Conservation (phyloP, 1,140 invertebrate genomes). For the Gryon sp. region DNA sequence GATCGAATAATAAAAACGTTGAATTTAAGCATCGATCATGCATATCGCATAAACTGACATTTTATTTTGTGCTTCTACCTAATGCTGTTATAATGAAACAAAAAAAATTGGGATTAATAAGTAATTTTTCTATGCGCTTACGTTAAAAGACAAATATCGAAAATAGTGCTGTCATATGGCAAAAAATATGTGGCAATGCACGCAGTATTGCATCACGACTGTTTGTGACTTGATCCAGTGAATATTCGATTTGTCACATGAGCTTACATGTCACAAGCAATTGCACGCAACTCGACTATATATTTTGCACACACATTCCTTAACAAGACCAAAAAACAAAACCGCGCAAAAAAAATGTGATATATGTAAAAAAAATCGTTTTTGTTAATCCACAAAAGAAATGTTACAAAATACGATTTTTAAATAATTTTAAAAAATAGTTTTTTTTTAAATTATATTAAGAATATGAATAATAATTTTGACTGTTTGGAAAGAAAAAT, state of each 20-base stretch:
- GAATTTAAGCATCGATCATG: too few relatives aligned
- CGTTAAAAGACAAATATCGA: constrained; percentile 19
- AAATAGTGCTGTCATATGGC: constrained; percentile 6
- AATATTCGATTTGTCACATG: constrained; percentile 58
- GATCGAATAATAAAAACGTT: too few relatives aligned
- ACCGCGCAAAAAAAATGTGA: constrained; percentile 20
- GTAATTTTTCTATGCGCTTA: too few relatives aligned
- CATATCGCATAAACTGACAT: too few relatives aligned
- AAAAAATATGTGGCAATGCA: constrained; percentile 18
- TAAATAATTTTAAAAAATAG: too few relatives aligned
- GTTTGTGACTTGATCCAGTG: constrained; percentile 43
- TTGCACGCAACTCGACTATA: constrained; percentile 38
- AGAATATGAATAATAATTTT: too few relatives aligned
- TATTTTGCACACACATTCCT: constrained; percentile 24
- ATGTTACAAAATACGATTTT: too few relatives aligned
- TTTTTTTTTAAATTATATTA: too few relatives aligned
- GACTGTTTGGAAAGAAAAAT: too few relatives aligned
- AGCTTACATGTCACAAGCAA: constrained; percentile 53
- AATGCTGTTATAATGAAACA: too few relatives aligned
- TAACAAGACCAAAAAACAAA: constrained; percentile 33
- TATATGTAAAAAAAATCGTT: constrained; percentile 15
- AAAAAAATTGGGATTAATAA: too few relatives aligned
- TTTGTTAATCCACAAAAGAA: constrained; percentile 10
- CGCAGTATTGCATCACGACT: constrained; percentile 12
- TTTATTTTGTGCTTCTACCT: too few relatives aligned